Evolutionary conservation across 2,797 vertebrate genomes (phyloP).

Genomic region (Natrix natrix): DNA sequence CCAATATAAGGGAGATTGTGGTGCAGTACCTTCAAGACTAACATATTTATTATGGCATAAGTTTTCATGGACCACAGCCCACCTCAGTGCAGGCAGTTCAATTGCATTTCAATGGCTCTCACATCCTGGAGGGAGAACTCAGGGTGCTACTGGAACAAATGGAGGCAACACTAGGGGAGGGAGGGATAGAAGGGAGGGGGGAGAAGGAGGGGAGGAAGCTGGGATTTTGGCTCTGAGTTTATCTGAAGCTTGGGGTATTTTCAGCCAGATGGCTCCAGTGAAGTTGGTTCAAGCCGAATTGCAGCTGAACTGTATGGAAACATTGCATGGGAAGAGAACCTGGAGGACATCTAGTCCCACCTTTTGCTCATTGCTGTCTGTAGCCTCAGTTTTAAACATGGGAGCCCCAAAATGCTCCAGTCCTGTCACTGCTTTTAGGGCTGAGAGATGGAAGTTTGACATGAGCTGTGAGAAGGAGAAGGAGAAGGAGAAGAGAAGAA

Average conservation of each 20-base stretch:
- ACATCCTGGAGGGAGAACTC: neutral
- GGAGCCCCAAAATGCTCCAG: neutral
- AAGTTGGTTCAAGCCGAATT: neutral
- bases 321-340: neutral
- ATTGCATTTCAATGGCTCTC: slow-evolving; percentile 26
- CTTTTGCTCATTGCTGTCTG: neutral
- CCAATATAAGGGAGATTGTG: neutral
- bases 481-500: neutral
- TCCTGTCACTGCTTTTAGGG: neutral
- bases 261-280: neutral
- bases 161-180: neutral
- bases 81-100: neutral
- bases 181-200: neutral
- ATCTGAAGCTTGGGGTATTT: neutral
- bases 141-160: slow-evolving; percentile 12
- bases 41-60: neutral
- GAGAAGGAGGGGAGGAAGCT: too few species aligned
- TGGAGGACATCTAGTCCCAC: neutral
- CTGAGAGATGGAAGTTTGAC: neutral
- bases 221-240: neutral
- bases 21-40: neutral
- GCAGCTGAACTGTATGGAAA: neutral
- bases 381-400: neutral
- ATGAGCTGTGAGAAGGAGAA: neutral
- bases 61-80: neutral